phyloP scores from a whole-genome alignment of 1,140 invertebrate species.

The Hyles euphorbiae region DNA sequence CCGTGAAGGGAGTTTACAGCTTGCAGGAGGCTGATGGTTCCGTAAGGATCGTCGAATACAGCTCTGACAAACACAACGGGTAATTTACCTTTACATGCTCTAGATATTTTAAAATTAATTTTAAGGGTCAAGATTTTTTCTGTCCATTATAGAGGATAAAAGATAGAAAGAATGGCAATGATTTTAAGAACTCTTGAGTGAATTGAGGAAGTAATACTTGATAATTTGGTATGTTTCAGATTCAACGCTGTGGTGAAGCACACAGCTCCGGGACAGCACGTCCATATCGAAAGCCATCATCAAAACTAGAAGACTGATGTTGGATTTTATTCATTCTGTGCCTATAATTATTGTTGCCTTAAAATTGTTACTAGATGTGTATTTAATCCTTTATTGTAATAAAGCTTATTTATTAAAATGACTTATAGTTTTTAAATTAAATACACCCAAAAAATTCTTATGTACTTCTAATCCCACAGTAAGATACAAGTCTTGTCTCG shows the following conservation, averaged over 20 bases:
- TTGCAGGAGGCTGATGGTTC: constrained; percentile 77
- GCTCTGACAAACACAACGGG: constrained; percentile 72
- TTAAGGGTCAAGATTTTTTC: too few species aligned
- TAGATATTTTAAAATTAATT: too few species aligned
- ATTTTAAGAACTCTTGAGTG: too few species aligned
- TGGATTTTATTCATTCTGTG: constrained; percentile 3
- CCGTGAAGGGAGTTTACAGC: constrained; percentile 77
- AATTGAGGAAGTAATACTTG: too few species aligned
- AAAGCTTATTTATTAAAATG: constrained; percentile 11
- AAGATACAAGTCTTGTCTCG: too few species aligned
- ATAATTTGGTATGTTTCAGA: constrained; percentile 32
- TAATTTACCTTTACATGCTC: constrained; percentile 23
- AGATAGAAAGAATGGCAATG: too few species aligned
- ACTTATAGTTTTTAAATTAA: too few species aligned
- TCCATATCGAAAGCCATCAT: constrained; percentile 58
- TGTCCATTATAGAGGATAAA: too few species aligned
- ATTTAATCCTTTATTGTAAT: constrained; percentile 9
- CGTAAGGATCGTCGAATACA: constrained; percentile 76
- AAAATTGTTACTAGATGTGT: constrained; percentile 38
- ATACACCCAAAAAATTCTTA: too few species aligned
- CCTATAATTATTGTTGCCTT: constrained; percentile 13
- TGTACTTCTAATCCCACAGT: too few species aligned
- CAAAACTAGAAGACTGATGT: constrained; percentile 38
- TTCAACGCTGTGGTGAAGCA: constrained; percentile 66
- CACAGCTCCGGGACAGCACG: constrained; percentile 54